Base-by-base conservation (phyloP, 2,888 invertebrate genomes). In the Drosophila subsilvestris region DNA sequence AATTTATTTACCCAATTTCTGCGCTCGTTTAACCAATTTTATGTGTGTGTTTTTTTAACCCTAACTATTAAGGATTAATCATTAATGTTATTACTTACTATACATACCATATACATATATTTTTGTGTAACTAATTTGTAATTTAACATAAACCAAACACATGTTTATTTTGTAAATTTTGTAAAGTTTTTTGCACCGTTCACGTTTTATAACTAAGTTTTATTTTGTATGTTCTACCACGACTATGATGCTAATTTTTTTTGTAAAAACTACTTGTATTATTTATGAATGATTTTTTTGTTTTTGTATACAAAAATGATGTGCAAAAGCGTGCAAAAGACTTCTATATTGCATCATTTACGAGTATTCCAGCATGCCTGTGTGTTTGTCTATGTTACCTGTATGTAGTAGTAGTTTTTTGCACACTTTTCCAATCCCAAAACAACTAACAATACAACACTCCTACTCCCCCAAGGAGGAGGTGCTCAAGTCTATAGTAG, bases 131-230 rank as follows among this genome's bases (percentile, higher is more conserved):
- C 82, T 81, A 82, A 82, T 81, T 81, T 81, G 22, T 75, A 68
- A 63, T 25, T 17, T 73, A 84, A 78, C 77, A 60, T 51, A 63
- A 71, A 62, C 72, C 78, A 65, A 71, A 58, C 84, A 69, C 63
- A 71, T 71, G 69, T 72, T 50, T 80, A 75, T 69, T 78, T 71
- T 78, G 86, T 82, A 82, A 66, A 86, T 86, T 86, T 62, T 87
- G 86, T 87, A 86, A 89, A 90, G 87, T 88, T 89, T 90, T 90
- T 90, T 90, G 89, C 90, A 90, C 90, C 71, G 60, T 76, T 80
- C 69, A 71, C 75, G 80, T 78, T 78, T 76, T 81, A 57, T 56
- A 56, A 61, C 66, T 55, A 74, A 47, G 58, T 48, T 73, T 63
- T 53, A 44, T 55, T 22, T 55, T 22, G 22, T 22, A 72, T 57